Conservation (phyloP, 2,797 vertebrate species). For the Rhinoraja longicauda region DNA sequence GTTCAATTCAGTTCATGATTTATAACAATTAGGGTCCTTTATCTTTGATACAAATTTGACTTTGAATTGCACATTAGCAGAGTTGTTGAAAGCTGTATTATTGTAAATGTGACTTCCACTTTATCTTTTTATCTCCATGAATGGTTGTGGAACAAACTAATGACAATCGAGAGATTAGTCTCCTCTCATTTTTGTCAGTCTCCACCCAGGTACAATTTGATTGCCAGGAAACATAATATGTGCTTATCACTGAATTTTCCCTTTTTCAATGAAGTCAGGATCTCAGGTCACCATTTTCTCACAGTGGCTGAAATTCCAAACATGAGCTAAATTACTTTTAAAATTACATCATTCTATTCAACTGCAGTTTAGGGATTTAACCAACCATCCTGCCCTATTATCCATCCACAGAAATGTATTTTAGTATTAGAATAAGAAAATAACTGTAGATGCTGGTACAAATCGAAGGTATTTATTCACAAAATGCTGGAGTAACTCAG, state of each 20-base stretch:
- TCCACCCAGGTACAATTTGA: neutral
- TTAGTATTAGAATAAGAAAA: no score
- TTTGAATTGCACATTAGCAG: neutral
- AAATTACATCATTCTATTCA: neutral
- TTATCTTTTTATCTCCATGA: neutral
- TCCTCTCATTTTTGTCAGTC: neutral
- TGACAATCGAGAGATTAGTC: no score
- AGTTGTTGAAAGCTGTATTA: neutral
- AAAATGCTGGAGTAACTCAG: no score
- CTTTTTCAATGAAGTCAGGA: neutral
- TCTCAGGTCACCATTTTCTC: neutral
- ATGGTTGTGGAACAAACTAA: neutral
- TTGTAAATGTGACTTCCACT: neutral
- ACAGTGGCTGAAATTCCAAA: neutral
- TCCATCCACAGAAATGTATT: neutral
- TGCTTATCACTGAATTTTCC: neutral
- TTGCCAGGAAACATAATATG: neutral
- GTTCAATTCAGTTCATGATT: neutral
- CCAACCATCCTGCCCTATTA: neutral
- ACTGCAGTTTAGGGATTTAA: neutral
- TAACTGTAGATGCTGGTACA: no score
- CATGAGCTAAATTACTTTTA: neutral
- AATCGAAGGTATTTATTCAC: no score
- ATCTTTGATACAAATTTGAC: neutral
- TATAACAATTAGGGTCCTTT: neutral